phyloP scores from a whole-genome alignment of 2,113 vertebrate genomes.

The Phyllostomus hastatus region DNA sequence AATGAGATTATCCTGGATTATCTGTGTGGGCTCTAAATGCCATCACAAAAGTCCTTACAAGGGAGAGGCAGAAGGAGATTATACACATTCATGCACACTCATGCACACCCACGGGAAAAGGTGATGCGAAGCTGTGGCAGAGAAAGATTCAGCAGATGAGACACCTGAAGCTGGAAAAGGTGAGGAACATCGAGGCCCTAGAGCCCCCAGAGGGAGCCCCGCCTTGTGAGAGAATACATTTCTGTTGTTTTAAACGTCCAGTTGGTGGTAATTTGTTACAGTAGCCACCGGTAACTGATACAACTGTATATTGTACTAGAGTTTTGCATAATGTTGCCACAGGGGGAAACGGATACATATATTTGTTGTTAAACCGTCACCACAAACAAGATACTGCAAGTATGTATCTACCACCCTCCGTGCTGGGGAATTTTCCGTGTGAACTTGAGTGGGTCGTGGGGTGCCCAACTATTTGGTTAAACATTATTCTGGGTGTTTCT shows the following conservation, averaged over 20 bases:
- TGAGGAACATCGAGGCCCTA: neutral
- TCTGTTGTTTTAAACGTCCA: neutral
- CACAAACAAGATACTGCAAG: neutral
- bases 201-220: neutral
- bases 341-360: neutral
- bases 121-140: neutral
- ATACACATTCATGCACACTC: accelerated
- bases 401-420: neutral
- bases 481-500: neutral
- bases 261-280: neutral
- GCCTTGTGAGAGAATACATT: neutral
- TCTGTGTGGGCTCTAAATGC: neutral
- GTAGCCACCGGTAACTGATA: neutral
- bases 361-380: neutral
- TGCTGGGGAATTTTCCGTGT: neutral
- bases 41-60: neutral
- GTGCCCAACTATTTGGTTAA: neutral
- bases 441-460: neutral
- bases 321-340: neutral
- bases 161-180: neutral
- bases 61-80: neutral
- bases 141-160: neutral
- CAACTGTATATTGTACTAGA: accelerated
- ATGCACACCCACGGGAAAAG: neutral
- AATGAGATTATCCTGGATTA: neutral